Evolutionary conservation across 2,113 vertebrate genomes (phyloP), one percentile per base, ranked within the genome.

Genomic region (Bagarius yarrelli): DNA sequence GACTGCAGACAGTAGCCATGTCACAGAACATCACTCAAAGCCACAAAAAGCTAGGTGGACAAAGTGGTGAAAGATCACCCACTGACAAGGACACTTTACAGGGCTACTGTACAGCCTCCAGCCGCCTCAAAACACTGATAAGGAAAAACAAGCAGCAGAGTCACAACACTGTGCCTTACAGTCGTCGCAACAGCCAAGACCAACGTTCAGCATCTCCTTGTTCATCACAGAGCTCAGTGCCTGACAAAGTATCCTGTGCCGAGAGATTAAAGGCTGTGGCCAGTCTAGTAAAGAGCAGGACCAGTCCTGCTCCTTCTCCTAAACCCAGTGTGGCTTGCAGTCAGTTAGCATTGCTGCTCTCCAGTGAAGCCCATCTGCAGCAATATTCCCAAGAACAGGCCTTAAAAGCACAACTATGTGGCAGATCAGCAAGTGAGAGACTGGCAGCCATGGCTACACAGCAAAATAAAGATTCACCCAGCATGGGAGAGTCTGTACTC

Each of bases 281-380:
- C 74, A 98, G 94, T 86, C 94, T 99, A 93, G 97, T 98, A 3
- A 96, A 97, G 83, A 96, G 95, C 78, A 94, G 98, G 69, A 94
- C 96, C 30, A 97, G 98, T 83, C 96, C 97, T 1, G 94, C 95
- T 69, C 91, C 95, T 72, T 98, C 97, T 0, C 98, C 98, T 4
- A 98, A 98, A 85, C 98, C 98, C 76, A 99, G 97, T 5, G 94
- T 98, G 32, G 97, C 97, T 8, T 99, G 98, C 87, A 99, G 98
- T 90, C 98, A 99, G 57, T 89, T 99, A 69, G 98, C 98, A 13
- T 89, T 99, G 57, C 92, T 99, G 55, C 94, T 99, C 56, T 99
- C 98, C n/a, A 99, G 98, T 9, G 98, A 99, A 88, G 97, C 97
- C 77, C 97, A 99, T 89, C 91, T 99, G 84, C 97, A 99, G 91